Evolutionary conservation across 2,797 vertebrate species (phyloP), one percentile per base, ranked within the genome.

Genomic region (Microctenopoma lineatum): DNA sequence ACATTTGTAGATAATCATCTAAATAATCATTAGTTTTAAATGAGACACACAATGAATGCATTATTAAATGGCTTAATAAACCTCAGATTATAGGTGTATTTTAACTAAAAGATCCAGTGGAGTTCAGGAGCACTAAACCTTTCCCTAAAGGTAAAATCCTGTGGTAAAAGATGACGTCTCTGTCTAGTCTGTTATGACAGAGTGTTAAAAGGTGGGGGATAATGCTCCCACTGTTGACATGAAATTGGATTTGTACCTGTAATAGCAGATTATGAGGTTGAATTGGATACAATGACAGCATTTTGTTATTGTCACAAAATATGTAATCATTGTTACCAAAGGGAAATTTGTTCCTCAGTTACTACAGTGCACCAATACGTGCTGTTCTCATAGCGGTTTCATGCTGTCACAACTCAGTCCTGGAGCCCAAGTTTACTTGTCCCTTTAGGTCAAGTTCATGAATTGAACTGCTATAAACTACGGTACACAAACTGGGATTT

Each of bases 211-310:
- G 56, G 68, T 69, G 46, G 48, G 58, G 73, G 73, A 75, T 70
- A 59, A 80, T 65, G n/a, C 59, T 6, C 44, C 38, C 45, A 75
- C 50, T 67, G 59, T 78, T 83, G 70, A 80, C 72, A 68, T 62
- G 41, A 72, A 53, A 87, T 80, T 67, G 60, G 76, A 81, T 74
- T 75, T 72, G 66, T 75, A 67, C 63, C 50, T 67, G 69, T 76
- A 80, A 81, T 69, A 66, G 54, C 70, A 71, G 45, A 79, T 75
- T 80, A 75, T 60, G 34, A 44, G 50, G 15, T n/a, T 75, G 60
- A 52, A 44, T 75, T 65, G 66, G 26, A 55, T 32, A 45, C 59
- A 79, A 80, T 29, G 36, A 60, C 70, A 62, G 63, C 68, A 79
- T 67, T 42, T 9, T 25, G 1, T 77, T 74, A 71, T 73, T 72